Conservation (phyloP, 1,140 invertebrate species). For the Anoplolepis gracilipes region DNA sequence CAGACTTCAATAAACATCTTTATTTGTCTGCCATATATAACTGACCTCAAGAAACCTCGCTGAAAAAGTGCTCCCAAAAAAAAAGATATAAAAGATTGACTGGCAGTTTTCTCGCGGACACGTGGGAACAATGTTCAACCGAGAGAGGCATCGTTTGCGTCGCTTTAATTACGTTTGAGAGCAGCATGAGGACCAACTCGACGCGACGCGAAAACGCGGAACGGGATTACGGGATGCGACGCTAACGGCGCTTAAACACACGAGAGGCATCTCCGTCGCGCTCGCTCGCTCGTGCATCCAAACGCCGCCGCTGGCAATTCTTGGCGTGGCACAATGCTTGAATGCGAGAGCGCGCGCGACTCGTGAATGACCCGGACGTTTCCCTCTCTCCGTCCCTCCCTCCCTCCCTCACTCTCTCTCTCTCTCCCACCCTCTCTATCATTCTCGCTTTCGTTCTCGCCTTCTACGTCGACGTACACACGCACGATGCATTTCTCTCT, state of each 20-base stretch:
- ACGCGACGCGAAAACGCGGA: conserved; percentile 55
- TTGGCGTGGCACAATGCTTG: conserved; percentile 51
- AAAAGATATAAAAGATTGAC: conserved; percentile 23
- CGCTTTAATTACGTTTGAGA: conserved; percentile 55
- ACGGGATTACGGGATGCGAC: conserved; percentile 66
- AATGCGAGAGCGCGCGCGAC: conserved; percentile 35
- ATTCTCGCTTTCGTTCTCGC: conserved; percentile 27
- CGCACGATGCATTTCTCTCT: conserved; percentile 43
- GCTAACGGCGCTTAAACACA: conserved; percentile 68
- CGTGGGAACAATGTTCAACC: not conserved
- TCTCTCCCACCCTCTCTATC: not conserved
- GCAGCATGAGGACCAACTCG: conserved; percentile 8
- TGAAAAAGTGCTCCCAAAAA: not conserved
- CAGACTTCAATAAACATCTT: not conserved
- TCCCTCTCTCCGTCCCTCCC: not conserved
- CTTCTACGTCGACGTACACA: conserved; percentile 25
- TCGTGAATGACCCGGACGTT: conserved; percentile 54
- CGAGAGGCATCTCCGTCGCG: conserved; percentile 34
- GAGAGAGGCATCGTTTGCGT: conserved; percentile 7
- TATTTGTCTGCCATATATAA: not conserved
- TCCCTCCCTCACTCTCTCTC: not conserved
- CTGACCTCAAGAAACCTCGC: not conserved
- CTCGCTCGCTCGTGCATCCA: conserved; percentile 21
- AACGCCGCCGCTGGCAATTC: conserved; percentile 62
- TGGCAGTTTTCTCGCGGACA: not conserved